A percentile compares a stretch with the other conserved stretches of the same genome.
Evolutionary conservation across 2,888 invertebrate genomes (phyloP).

Genomic region (Archaeoteleia sp.): DNA sequence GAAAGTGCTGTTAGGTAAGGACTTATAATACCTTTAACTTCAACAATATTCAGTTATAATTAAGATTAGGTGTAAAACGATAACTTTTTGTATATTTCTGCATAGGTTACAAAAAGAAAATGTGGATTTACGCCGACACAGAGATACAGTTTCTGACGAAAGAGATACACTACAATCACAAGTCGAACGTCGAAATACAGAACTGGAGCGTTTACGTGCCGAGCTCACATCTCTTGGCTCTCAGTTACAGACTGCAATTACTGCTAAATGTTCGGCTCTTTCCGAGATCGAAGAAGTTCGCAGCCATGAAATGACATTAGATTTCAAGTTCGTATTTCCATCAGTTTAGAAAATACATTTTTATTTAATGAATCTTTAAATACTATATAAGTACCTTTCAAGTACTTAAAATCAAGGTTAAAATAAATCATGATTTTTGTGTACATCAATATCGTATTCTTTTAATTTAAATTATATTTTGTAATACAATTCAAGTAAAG

Average conservation of each 20-base stretch:
- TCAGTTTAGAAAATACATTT: too few relatives aligned
- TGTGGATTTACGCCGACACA: constrained; percentile 81
- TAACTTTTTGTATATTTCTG: constrained; percentile 14
- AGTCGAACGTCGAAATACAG: constrained; percentile 82
- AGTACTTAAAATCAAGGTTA: not conserved
- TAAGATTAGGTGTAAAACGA: too few relatives aligned
- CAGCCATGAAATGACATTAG: constrained; percentile 85
- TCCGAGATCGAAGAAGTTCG: constrained; percentile 87
- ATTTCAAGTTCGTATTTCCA: constrained; percentile 83
- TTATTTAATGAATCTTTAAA: too few relatives aligned
- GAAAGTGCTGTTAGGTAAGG: constrained; percentile 78
- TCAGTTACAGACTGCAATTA: constrained; percentile 85
- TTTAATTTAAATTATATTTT: too few relatives aligned
- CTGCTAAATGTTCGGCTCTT: constrained; percentile 89
- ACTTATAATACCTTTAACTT: not conserved
- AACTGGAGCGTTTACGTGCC: constrained; percentile 83
- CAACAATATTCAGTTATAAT: too few relatives aligned
- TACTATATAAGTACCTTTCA: too few relatives aligned
- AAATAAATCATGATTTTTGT: too few relatives aligned
- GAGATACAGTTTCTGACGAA: constrained; percentile 84
- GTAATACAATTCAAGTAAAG: too few relatives aligned
- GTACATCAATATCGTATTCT: too few relatives aligned
- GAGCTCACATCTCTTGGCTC: constrained; percentile 83
- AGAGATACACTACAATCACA: constrained; percentile 84
- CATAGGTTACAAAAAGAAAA: constrained; percentile 79